phyloP scores from a whole-genome alignment of 2,888 invertebrate genomes.

The Encarsia formosa region DNA sequence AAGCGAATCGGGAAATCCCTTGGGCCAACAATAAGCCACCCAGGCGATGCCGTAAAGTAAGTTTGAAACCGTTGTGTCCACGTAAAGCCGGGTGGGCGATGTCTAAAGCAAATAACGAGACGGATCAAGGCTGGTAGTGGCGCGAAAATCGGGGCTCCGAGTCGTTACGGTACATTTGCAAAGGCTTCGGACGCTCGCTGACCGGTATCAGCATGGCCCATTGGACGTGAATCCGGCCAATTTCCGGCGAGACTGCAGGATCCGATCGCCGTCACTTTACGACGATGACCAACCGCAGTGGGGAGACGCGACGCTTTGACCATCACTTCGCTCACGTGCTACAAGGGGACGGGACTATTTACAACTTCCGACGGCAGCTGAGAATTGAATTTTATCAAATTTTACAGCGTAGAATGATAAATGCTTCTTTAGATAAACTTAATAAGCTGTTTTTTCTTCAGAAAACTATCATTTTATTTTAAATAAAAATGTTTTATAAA shows the following conservation, averaged over 20 bases:
- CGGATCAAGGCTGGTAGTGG: conserved; percentile 2
- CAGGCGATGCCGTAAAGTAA: conserved; percentile 19
- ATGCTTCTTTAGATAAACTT: no score
- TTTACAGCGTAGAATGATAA: no score
- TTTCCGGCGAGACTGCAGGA: conserved; percentile 46
- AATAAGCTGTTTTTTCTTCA: no score
- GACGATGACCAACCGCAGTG: conserved; percentile 31
- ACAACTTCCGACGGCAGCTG: conserved; percentile 22
- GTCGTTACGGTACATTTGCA: conserved; percentile 26
- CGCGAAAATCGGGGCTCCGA: conserved; percentile 20
- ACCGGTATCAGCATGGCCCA: conserved; percentile 48
- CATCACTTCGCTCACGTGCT: not conserved
- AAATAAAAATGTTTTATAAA: no score
- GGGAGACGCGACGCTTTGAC: no score
- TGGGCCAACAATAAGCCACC: no score
- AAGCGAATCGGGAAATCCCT: no score
- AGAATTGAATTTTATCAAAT: conserved; percentile 22
- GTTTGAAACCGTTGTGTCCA: not conserved
- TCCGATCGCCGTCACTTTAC: conserved; percentile 52
- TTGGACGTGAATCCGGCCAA: conserved; percentile 51
- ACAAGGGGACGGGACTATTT: conserved; percentile 13
- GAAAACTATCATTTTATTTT: no score
- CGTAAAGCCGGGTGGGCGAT: no score
- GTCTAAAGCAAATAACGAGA: conserved; percentile 14
- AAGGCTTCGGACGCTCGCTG: conserved; percentile 8